phyloP scores from a whole-genome alignment of 1,140 invertebrate genomes.

The Scaptomyza pallida region DNA sequence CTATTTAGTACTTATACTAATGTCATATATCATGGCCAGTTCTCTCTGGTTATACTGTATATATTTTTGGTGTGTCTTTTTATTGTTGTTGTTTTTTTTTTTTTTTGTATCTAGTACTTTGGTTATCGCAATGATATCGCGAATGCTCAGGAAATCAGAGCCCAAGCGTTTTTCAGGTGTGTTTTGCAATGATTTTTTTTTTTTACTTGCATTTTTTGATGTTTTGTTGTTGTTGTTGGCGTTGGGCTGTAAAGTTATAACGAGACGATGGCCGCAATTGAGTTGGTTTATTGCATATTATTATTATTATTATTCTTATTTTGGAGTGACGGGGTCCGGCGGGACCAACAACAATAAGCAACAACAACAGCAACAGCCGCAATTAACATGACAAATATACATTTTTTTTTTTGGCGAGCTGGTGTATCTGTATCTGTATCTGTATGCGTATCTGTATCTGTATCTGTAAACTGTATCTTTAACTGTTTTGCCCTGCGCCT shows the following conservation, averaged over 20 bases:
- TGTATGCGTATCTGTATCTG: background rate
- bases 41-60: too few species aligned
- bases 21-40: background rate
- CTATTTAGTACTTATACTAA: too few species aligned
- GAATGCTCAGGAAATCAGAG: slow-evolving; percentile 64
- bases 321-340: slow-evolving; percentile 12
- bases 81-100: background rate
- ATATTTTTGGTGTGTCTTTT: slow-evolving; percentile 2
- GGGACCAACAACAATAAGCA: slow-evolving; percentile 9
- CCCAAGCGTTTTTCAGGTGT: slow-evolving; percentile 54
- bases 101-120: slow-evolving; percentile 42
- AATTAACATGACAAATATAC: slow-evolving; percentile 43
- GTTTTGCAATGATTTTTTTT: slow-evolving; percentile 69
- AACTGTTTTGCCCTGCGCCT: slow-evolving; percentile 18
- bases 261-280: slow-evolving; percentile 31
- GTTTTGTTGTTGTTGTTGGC: slow-evolving; percentile 1
- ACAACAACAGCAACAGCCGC: too few species aligned
- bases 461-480: too few species aligned
- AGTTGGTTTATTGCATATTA: slow-evolving; percentile 32
- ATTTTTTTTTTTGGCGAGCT: too few species aligned
- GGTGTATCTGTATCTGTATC: slow-evolving; percentile 9
- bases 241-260: slow-evolving; percentile 38
- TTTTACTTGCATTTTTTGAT: slow-evolving; percentile 3
- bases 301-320: slow-evolving; percentile 36
- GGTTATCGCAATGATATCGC: slow-evolving; percentile 74